These are phyloP conservation scores for Pyxicephalus adspersus DNA, from an alignment of 2,113 vertebrate species.

Conservation along the genomic window DNA sequence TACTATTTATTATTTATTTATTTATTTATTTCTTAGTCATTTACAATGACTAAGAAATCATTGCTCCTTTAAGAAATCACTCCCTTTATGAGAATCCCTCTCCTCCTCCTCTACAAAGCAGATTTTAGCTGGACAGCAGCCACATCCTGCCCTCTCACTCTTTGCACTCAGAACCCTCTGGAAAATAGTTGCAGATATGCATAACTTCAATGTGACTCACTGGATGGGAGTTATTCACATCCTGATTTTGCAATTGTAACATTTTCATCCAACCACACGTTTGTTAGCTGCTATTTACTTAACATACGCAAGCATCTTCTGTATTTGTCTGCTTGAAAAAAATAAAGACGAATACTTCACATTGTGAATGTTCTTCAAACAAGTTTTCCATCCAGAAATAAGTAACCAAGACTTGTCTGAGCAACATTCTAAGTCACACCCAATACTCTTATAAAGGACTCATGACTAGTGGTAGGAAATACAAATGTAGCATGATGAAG, in stretches of 20 bases:
- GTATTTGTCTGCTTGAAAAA: background rate
- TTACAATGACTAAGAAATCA: no score
- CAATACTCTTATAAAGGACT: background rate
- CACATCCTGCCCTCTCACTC: no score
- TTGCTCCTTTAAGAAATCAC: no score
- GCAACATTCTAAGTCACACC: slow-evolving; percentile 29
- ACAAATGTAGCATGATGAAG: no score
- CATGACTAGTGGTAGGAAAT: slow-evolving; percentile 20
- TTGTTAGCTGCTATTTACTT: slow-evolving; percentile 2
- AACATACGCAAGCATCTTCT: background rate
- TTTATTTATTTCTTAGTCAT: no score
- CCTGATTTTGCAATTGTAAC: slow-evolving; percentile 3
- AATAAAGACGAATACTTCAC: background rate
- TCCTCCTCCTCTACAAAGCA: no score
- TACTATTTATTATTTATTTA: no score
- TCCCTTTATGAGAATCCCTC: no score
- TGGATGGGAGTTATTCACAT: slow-evolving; percentile 2
- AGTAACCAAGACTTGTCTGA: background rate
- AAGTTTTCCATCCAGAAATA: background rate
- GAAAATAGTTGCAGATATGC: background rate
- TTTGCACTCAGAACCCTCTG: no score
- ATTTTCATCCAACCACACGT: background rate
- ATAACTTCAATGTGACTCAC: background rate
- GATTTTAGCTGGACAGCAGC: no score
- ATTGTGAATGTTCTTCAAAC: background rate